A percentile compares a stretch with the other conserved stretches of the same genome.
These are phyloP conservation scores for Chiloscyllium punctatum DNA, from an alignment of 2,797 vertebrate genomes.

Conservation along the genomic window DNA sequence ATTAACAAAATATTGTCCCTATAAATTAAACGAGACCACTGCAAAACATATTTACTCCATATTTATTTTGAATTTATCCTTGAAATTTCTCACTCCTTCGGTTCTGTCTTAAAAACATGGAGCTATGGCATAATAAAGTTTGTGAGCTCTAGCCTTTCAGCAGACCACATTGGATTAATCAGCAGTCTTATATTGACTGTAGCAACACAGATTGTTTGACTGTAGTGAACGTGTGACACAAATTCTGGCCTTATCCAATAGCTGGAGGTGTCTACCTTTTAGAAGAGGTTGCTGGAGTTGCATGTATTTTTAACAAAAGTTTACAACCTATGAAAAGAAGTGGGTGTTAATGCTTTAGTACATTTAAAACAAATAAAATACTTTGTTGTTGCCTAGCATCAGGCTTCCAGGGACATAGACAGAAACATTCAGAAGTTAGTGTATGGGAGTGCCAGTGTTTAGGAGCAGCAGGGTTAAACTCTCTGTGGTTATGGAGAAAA, in stretches of 20 bases:
- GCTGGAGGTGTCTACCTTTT: neutral
- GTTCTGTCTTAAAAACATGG: neutral
- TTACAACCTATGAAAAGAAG: too few species aligned
- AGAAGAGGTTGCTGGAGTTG: too few species aligned
- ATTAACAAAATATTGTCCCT: neutral
- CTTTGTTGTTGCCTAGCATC: too few species aligned
- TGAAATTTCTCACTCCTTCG: neutral
- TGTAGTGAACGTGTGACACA: neutral
- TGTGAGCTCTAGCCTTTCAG: neutral
- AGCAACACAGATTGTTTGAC: neutral
- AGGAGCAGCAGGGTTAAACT: too few species aligned
- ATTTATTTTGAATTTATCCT: neutral
- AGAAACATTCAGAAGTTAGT: too few species aligned
- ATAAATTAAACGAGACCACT: neutral
- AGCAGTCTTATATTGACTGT: neutral
- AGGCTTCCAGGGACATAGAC: too few species aligned
- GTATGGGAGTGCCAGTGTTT: too few species aligned
- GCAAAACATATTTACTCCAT: neutral
- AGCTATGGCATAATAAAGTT: too few species aligned
- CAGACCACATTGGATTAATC: neutral
- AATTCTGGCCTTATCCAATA: neutral
- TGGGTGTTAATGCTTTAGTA: too few species aligned
- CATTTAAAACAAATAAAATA: too few species aligned
- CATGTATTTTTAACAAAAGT: too few species aligned
- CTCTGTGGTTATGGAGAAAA: too few species aligned